Evolutionary conservation across 2,797 vertebrate genomes (phyloP).

Genomic region (Clarias fuscus): DNA sequence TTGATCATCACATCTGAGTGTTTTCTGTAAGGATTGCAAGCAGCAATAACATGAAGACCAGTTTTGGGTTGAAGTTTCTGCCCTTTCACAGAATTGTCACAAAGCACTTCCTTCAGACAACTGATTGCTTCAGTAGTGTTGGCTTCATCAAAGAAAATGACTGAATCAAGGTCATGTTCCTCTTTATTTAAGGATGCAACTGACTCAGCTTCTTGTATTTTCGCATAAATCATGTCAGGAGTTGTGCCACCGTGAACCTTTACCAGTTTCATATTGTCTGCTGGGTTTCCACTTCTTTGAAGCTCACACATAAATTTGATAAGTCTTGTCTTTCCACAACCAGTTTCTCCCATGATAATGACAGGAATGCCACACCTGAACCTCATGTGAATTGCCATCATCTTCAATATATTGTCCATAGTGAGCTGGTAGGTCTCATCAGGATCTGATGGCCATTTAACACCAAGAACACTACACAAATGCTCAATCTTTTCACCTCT

Average conservation of each 20-base stretch:
- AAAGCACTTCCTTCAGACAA: constrained; percentile 94
- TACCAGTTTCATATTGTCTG: constrained; percentile 89
- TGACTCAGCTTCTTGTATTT: constrained; percentile 80
- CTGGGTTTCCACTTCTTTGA: constrained; percentile 65
- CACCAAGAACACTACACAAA: constrained; percentile 85
- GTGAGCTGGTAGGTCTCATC: constrained; percentile 95
- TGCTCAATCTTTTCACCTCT: constrained; percentile 84
- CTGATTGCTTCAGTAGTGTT: constrained; percentile 93
- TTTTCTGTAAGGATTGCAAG: constrained; percentile 95
- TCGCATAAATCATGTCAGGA: constrained; percentile 81
- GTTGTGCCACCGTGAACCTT: constrained; percentile 96
- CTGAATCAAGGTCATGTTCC: constrained; percentile 78
- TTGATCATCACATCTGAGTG: constrained; percentile 87
- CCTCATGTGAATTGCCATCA: constrained; percentile 94
- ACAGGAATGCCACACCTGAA: constrained; percentile 95
- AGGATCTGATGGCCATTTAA: constrained; percentile 83
- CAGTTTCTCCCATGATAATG: constrained; percentile 96
- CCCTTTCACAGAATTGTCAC: constrained; percentile 85
- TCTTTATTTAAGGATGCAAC: constrained; percentile 76
- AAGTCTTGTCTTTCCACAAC: constrained; percentile 94
- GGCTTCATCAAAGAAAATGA: constrained; percentile 95
- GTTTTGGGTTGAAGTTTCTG: constrained; percentile 48
- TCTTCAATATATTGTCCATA: constrained; percentile 91
- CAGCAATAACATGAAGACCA: constrained; percentile 88
- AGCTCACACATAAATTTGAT: constrained; percentile 89